A percentile compares a stretch with the other conserved stretches of the same genome.
phyloP scores from a whole-genome alignment of 1,140 invertebrate genomes.

The Caligus rogercresseyi region DNA sequence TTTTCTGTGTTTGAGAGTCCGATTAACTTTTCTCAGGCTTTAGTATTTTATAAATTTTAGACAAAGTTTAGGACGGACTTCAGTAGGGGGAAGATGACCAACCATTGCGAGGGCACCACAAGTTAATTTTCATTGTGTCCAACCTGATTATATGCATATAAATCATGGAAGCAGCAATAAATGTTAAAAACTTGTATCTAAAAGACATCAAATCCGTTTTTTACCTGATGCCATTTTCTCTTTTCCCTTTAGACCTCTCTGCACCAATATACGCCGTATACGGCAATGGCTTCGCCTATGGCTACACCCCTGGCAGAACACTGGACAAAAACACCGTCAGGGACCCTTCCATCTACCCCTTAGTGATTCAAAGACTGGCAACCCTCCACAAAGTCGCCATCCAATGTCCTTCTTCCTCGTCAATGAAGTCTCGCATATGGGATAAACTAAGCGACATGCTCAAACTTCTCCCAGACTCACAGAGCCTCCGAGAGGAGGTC shows the following conservation, averaged over 20 bases:
- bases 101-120: no score
- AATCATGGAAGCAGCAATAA: no score
- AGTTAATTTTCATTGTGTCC: no score
- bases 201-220: no score
- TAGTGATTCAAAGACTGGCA: slow-evolving; percentile 60
- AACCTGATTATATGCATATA: no score
- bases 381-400: slow-evolving; percentile 41
- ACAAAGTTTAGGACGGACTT: no score
- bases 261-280: slow-evolving; percentile 76
- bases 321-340: slow-evolving; percentile 49
- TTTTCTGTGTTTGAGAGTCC: no score
- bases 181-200: no score
- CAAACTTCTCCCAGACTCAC: slow-evolving; percentile 36
- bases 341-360: slow-evolving; percentile 45
- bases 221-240: no score
- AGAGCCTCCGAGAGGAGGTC: not conserved
- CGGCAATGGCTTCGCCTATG: slow-evolving; percentile 81
- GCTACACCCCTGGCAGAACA: slow-evolving; percentile 66
- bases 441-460: slow-evolving; percentile 53
- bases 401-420: slow-evolving; percentile 4
- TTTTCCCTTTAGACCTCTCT: slow-evolving; percentile 42
- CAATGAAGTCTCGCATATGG: slow-evolving; percentile 37
- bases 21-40: no score
- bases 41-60: no score
- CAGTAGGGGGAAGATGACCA: no score